Evolutionary conservation across 1,140 invertebrate genomes (phyloP).

Genomic region (Drosophila truncata): DNA sequence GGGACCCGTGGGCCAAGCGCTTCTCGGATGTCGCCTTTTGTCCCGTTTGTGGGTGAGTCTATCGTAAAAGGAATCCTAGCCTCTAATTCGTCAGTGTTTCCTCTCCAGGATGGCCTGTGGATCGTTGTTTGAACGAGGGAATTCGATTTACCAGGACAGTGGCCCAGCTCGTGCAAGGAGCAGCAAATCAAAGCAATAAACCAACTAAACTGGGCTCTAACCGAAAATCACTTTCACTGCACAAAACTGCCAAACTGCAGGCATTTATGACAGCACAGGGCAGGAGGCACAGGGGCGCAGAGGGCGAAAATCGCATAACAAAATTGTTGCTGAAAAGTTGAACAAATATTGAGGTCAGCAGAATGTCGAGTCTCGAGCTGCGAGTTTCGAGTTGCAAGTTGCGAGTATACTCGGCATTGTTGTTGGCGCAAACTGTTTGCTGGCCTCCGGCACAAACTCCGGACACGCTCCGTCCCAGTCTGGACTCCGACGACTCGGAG

Average conservation of each 20-base stretch:
- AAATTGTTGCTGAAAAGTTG: constrained; percentile 82
- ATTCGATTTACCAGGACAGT: constrained; percentile 39
- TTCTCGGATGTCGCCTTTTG: constrained; percentile 46
- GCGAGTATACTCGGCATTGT: constrained; percentile 33
- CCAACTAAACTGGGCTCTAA: constrained; percentile 51
- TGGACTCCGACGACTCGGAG: constrained; percentile 9
- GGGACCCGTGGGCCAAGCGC: constrained; percentile 49
- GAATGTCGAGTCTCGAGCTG: constrained; percentile 55
- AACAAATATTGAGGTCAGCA: constrained; percentile 80
- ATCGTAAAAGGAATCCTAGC: not conserved
- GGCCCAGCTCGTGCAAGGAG: constrained; percentile 5
- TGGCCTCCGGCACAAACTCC: constrained; percentile 74
- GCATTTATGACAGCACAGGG: constrained; percentile 70
- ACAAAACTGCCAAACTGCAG: constrained; percentile 77
- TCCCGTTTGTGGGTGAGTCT: constrained; percentile 53
- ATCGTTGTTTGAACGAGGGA: constrained; percentile 50
- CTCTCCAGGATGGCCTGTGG: constrained; percentile 39
- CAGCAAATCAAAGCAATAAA: constrained; percentile 76
- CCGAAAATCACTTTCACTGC: constrained; percentile 75
- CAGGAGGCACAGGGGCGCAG: not conserved
- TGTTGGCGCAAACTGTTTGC: constrained; percentile 72
- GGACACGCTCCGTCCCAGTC: constrained; percentile 59
- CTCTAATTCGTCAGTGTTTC: constrained; percentile 17
- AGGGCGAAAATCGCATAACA: constrained; percentile 66
- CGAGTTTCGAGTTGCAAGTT: constrained; percentile 33